Percentiles rank a stretch among this genome's conserved stretches.
phyloP scores from a whole-genome alignment of 1,140 invertebrate genomes.

The Dinoponera quadriceps region DNA sequence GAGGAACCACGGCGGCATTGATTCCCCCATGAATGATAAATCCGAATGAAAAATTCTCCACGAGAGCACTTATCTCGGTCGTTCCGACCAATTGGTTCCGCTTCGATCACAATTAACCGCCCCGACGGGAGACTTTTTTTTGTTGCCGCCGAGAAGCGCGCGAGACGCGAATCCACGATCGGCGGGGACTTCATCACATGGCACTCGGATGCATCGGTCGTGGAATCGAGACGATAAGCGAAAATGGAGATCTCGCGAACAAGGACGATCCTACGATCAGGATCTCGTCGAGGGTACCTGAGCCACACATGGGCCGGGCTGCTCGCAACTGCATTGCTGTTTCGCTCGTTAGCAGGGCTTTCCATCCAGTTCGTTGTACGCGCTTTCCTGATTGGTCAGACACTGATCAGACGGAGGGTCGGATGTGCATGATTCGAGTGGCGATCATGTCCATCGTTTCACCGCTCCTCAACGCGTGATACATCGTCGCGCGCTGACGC shows the following conservation, averaged over 20 bases:
- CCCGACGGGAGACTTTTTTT: background rate
- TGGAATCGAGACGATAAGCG: conserved; percentile 69
- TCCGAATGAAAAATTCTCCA: background rate
- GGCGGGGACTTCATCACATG: conserved; percentile 61
- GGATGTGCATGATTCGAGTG: conserved; percentile 70
- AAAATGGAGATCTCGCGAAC: conserved; percentile 70
- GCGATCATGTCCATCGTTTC: conserved; percentile 74
- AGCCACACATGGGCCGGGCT: conserved; percentile 84
- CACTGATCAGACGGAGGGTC: conserved; percentile 74
- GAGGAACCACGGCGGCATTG: background rate
- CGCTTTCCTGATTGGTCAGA: conserved; percentile 83
- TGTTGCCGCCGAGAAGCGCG: background rate
- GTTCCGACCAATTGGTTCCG: background rate
- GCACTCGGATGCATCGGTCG: conserved; percentile 68
- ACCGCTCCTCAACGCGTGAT: conserved; percentile 60
- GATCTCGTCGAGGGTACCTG: conserved; percentile 84
- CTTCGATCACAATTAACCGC: conserved; percentile 8
- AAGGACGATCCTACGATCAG: conserved; percentile 68
- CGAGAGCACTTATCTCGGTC: background rate
- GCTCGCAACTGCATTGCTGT: conserved; percentile 84
- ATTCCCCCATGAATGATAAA: background rate
- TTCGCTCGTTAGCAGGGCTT: conserved; percentile 84
- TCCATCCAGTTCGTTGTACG: conserved; percentile 83
- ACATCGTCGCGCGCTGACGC: conserved; percentile 48
- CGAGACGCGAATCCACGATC: conserved; percentile 58